Evolutionary conservation across 2,113 vertebrate genomes (phyloP).

Genomic region (Trematocara zebra): DNA sequence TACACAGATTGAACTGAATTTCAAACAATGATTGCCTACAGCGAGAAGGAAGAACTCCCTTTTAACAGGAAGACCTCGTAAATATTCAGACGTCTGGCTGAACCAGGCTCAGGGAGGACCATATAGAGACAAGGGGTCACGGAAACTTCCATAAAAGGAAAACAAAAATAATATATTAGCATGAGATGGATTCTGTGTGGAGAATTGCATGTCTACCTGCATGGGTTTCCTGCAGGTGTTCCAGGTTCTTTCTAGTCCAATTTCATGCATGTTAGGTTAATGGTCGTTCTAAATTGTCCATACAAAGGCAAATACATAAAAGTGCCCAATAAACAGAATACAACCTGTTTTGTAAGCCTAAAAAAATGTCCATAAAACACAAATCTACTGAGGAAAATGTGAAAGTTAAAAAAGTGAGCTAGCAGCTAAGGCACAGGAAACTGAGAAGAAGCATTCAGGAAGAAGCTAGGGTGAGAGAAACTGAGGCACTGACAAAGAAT

Average conservation of each 20-base stretch:
- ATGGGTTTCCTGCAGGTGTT: not conserved
- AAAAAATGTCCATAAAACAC: not conserved
- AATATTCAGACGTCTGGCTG: not conserved
- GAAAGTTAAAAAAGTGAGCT: not conserved
- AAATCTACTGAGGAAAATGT: not conserved
- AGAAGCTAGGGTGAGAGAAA: not conserved
- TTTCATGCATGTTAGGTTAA: not conserved
- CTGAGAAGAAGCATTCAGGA: not conserved
- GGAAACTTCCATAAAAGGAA: not conserved
- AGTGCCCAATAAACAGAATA: not conserved
- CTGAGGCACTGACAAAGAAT: not conserved
- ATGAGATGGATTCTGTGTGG: not conserved
- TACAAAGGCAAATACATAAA: not conserved
- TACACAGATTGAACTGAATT: not conserved
- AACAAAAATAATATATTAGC: not conserved
- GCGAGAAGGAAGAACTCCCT: not conserved
- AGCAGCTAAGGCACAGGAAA: not conserved
- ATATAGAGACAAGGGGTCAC: not conserved
- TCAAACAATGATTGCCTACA: not conserved
- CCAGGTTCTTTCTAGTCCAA: not conserved
- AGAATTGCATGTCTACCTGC: not conserved
- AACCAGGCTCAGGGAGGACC: not conserved
- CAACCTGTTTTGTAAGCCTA: not conserved
- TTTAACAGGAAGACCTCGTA: not conserved
- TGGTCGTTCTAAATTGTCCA: not conserved